Evolutionary conservation across 2,888 invertebrate species (phyloP), one percentile per base, ranked within the genome.

Genomic region (Sabatieria punctata): DNA sequence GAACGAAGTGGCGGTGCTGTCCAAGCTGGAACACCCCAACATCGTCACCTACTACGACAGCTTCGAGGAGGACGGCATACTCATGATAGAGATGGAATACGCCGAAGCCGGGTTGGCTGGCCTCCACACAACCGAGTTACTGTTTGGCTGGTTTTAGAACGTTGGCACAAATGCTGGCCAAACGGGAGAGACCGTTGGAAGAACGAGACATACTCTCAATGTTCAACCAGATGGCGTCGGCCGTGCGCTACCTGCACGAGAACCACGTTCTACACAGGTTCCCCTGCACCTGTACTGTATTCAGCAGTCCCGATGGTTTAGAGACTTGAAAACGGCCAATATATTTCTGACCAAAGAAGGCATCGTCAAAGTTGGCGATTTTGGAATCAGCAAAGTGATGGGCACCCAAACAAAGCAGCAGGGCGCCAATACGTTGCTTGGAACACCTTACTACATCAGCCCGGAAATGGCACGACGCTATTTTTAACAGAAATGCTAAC

Each of bases 51-150:
- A 81, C 61, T 73, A 76, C 57, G 79, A 80, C 52, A 80, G 78
- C 59, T 80, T 79, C 60, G 78, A 79, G 58, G 75, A 75, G 56
- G 78, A 79, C 54, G 78, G 78, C 11, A 72, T 75, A 2, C 65
- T 80, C 23, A 74, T 78, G 63, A 80, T 80, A 51, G 78, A 81
- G 65, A 81, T 81, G 79, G 80, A 81, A 60, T 82, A 79, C 62
- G 80, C 80, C 2, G 78, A 80, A 62, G 78, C 78, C 19, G 80
- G 80, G 69, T 19, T n/a, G 36, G 40, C 30, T 30, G 8, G 15
- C 30, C 30, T 30, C 8, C 30, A 30, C 15, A 15, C 30, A 30
- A 30, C 30, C 15, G 8, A 30, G 8, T 30, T 30, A 15, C 6
- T 42, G 44, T 19, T 24, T 23, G 22, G 19, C 6, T 15, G 35